A percentile compares a stretch with the other conserved stretches of the same genome.
phyloP scores from a whole-genome alignment of 2,888 invertebrate genomes.

The Platypus cylindrus region DNA sequence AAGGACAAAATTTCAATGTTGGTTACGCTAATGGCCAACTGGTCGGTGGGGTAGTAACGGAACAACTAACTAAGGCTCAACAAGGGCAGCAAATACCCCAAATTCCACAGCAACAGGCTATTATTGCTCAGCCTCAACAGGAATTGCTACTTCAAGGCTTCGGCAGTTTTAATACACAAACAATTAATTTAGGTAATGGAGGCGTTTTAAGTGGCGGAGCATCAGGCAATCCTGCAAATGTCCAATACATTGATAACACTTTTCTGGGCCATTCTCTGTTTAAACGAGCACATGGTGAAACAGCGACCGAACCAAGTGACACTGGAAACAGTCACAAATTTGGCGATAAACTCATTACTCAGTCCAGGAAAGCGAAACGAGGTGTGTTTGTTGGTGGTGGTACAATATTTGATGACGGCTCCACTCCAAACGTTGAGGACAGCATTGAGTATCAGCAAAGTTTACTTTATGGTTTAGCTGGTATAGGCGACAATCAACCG shows the following conservation, averaged over 20 bases:
- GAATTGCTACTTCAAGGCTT: constrained; percentile 9
- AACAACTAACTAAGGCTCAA: constrained; percentile 19
- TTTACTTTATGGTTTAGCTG: constrained; percentile 51
- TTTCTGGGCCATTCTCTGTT: constrained; percentile 38
- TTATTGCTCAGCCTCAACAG: not conserved
- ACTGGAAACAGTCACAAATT: constrained; percentile 10
- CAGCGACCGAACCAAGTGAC: not conserved
- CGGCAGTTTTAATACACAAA: constrained; percentile 9
- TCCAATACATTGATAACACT: constrained; percentile 48
- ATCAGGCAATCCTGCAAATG: constrained; percentile 44
- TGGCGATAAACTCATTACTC: constrained; percentile 18
- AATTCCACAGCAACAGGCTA: constrained; percentile 19
- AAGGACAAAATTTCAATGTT: constrained; percentile 41
- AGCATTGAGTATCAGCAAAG: constrained; percentile 36
- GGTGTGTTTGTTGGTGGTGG: constrained; percentile 56
- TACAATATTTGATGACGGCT: constrained; percentile 43
- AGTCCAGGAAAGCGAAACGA: constrained; percentile 40
- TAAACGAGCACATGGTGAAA: constrained; percentile 30
- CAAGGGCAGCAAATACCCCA: constrained; percentile 12
- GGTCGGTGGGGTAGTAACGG: constrained; percentile 29
- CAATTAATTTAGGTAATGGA: constrained; percentile 5
- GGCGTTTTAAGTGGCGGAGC: constrained; percentile 2
- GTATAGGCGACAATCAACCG: constrained; percentile 52
- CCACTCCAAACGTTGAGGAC: constrained; percentile 36
- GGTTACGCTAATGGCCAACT: constrained; percentile 55